These are phyloP conservation scores for Stegostoma tigrinum DNA, from an alignment of 2,113 vertebrate genomes.

Conservation along the genomic window DNA sequence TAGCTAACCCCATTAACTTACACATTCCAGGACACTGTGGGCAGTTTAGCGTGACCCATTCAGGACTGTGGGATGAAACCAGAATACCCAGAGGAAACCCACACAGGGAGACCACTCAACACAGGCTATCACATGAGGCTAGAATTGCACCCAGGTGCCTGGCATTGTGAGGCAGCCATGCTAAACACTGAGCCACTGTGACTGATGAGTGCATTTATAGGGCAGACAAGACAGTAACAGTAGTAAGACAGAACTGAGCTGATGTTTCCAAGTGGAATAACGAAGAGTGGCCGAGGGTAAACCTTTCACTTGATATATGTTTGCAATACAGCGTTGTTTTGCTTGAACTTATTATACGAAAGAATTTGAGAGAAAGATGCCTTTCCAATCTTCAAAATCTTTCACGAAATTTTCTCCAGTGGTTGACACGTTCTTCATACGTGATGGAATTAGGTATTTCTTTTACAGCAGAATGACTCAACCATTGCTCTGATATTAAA, in stretches of 20 bases:
- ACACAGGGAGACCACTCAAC: too few species aligned
- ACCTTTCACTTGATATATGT: background rate
- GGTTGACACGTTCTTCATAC: background rate
- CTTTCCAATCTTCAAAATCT: background rate
- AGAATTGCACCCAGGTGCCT: too few species aligned
- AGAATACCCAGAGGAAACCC: too few species aligned
- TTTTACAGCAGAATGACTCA: background rate
- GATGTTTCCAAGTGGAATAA: background rate
- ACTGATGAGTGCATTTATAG: background rate
- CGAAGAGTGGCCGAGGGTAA: background rate
- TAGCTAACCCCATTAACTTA: too few species aligned
- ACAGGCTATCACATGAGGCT: too few species aligned
- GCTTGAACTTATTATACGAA: background rate
- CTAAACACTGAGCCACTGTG: background rate
- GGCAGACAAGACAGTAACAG: background rate
- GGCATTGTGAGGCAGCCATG: too few species aligned
- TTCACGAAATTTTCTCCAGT: background rate
- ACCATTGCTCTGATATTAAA: background rate
- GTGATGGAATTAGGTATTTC: background rate
- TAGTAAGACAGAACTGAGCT: background rate
- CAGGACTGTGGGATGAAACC: too few species aligned
- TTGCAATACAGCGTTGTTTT: background rate
- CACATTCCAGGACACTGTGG: too few species aligned
- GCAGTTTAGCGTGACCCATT: too few species aligned
- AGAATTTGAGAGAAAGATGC: background rate